phyloP scores from a whole-genome alignment of 2,888 invertebrate genomes.

The Rhingia rostrata region DNA sequence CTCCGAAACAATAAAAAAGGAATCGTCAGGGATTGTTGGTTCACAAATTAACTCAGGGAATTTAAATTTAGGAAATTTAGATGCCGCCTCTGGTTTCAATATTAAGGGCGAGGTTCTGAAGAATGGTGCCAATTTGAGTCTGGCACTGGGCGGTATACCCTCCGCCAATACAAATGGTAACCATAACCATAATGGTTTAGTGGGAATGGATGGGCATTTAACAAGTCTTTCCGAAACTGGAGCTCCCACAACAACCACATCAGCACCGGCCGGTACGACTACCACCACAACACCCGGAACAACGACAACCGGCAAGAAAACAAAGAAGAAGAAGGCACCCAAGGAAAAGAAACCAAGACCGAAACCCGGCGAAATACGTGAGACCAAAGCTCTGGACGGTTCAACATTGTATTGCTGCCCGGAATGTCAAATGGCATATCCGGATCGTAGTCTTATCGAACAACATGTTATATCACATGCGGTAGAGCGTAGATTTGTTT shows the following conservation, averaged over 20 bases:
- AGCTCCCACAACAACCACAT: constrained; percentile 83
- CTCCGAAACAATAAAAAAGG: constrained; percentile 83
- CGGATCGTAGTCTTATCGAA: constrained; percentile 91
- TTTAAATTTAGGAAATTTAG: constrained; percentile 80
- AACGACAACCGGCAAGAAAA: constrained; percentile 81
- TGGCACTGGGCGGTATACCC: constrained; percentile 82
- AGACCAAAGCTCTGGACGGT: constrained; percentile 88
- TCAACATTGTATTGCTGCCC: constrained; percentile 94
- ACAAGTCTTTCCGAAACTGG: constrained; percentile 80
- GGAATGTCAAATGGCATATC: constrained; percentile 95
- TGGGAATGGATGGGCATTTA: constrained; percentile 81
- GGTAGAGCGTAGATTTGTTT: constrained; percentile 92
- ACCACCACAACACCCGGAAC: constrained; percentile 83
- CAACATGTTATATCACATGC: constrained; percentile 94
- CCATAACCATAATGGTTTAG: constrained; percentile 79
- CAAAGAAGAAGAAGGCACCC: constrained; percentile 85
- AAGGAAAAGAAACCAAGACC: constrained; percentile 92
- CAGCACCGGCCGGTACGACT: constrained; percentile 81
- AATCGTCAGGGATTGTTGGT: constrained; percentile 81
- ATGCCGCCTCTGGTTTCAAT: constrained; percentile 79
- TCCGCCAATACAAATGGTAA: constrained; percentile 78
- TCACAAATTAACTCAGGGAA: constrained; percentile 81
- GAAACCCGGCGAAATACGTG: constrained; percentile 84
- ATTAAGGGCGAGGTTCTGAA: constrained; percentile 82
- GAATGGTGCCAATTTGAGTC: constrained; percentile 82